Evolutionary conservation across 2,797 vertebrate species (phyloP).

Genomic region (Acanthurus leucopareius): DNA sequence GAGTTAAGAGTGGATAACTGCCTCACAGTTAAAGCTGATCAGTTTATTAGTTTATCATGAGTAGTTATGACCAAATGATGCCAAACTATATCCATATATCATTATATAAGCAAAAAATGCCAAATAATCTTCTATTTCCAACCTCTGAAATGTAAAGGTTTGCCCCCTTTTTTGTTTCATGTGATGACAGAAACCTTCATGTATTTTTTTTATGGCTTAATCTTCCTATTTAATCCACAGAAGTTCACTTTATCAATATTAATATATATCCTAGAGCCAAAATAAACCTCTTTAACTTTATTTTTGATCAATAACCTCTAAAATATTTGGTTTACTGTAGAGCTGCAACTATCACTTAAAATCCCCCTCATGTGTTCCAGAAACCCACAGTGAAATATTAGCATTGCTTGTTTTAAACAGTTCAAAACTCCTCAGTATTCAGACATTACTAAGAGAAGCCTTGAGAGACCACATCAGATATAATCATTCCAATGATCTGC

Average conservation of each 20-base stretch:
- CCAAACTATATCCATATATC: neutral
- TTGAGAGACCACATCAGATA: neutral
- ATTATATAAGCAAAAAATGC: neutral
- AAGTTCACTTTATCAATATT: too few relatives aligned
- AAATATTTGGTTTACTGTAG: neutral
- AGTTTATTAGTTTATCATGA: neutral
- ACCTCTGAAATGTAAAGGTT: neutral
- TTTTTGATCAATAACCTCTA: neutral
- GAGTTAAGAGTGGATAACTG: neutral
- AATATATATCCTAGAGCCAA: too few relatives aligned
- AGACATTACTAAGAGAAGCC: neutral
- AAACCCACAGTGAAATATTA: neutral
- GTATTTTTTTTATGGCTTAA: neutral
- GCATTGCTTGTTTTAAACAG: too few relatives aligned
- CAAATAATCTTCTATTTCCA: neutral
- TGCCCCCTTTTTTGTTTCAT: neutral
- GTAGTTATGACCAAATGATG: too few relatives aligned
- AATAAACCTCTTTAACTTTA: neutral
- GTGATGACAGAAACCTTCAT: neutral
- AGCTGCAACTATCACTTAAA: accelerated
- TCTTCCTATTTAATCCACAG: neutral
- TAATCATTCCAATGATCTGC: too few relatives aligned
- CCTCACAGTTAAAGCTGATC: neutral
- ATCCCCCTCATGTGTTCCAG: neutral
- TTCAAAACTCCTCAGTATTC: neutral